Evolutionary conservation across 2,113 vertebrate species (phyloP), one percentile per base, ranked within the genome.

Genomic region (Strigops habroptila): DNA sequence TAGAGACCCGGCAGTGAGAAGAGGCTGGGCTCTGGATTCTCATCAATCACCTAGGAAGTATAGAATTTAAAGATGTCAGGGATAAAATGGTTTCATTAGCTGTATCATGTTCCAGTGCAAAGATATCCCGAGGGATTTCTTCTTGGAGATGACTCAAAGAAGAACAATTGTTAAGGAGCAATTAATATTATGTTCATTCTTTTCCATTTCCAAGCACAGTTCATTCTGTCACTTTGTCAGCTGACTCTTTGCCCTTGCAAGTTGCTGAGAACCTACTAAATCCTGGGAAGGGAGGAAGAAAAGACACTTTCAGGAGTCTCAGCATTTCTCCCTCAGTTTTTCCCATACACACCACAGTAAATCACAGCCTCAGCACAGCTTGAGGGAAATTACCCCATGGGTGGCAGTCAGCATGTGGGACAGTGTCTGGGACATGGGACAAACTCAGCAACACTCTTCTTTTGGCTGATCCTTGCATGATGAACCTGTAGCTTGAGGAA

Each of bases 361-460:
- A 27, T 2, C 65, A 5, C 74, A 76, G 74, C 23, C 35, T 7
- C 4, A 30, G 48, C 7, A 31, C 46, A 60, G 52, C 52, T 7
- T 12, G n/a, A 14, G 39, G 46, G 60, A 14, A 9, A 1, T 17
- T 2, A 22, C 14, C 49, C 49, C 4, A 0, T 1, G 21, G 48
- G 27, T 5, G 18, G 5, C 65, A 23, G 49, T 3, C 18, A 10
- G 43, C 31, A 6, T 2, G 14, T 0, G 3, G 57, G 51, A 51
- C 64, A 13, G 24, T 0, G 1, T 2, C 48, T 7, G 49, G 31
- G 65, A 33, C 39, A 1, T 0, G 2, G 67, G 30, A 39, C 51
- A 49, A 51, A 28, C 23, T 37, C 44, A 4, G 24, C 4, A 0
- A 14, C 57, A 24, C 33, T 59, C 57, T 59, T 59, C 33, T 5